phyloP scores from a whole-genome alignment of 2,888 invertebrate species.

The Drosophila sordidula region DNA sequence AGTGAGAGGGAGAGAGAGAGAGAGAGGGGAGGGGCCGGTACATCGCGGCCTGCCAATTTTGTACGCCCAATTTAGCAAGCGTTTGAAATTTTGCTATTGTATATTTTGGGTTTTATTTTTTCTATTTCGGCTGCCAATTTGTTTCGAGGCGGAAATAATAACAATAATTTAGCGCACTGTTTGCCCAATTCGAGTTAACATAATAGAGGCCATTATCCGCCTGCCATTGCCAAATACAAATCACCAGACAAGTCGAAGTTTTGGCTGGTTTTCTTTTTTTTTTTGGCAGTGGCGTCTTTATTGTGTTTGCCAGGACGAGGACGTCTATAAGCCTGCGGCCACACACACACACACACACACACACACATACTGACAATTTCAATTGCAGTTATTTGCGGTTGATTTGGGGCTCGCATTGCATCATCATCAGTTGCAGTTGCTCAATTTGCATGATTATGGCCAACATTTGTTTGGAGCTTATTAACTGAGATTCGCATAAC shows the following conservation, averaged over 20 bases:
- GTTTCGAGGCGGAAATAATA: conserved; percentile 70
- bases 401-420: conserved; percentile 59
- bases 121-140: conserved; percentile 63
- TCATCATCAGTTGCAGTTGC: conserved; percentile 61
- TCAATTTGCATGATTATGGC: conserved; percentile 76
- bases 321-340: conserved; percentile 28
- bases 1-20: neutral
- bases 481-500: conserved; percentile 59
- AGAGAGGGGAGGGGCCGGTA: neutral
- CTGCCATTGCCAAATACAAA: conserved; percentile 58
- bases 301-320: conserved; percentile 31
- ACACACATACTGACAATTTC: conserved; percentile 8
- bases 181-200: conserved; percentile 80
- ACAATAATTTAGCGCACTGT: conserved; percentile 76
- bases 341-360: conserved; percentile 11
- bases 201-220: conserved; percentile 65
- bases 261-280: conserved; percentile 16
- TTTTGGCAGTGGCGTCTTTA: conserved; percentile 38
- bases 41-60: conserved; percentile 53
- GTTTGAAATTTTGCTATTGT: conserved; percentile 25
- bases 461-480: conserved; percentile 61
- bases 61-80: conserved; percentile 60
- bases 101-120: conserved; percentile 15
- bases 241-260: conserved; percentile 22
- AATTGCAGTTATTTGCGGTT: conserved; percentile 58